These are phyloP conservation scores for Diachasmimorpha longicaudata DNA, from an alignment of 1,140 invertebrate species.

Conservation along the genomic window DNA sequence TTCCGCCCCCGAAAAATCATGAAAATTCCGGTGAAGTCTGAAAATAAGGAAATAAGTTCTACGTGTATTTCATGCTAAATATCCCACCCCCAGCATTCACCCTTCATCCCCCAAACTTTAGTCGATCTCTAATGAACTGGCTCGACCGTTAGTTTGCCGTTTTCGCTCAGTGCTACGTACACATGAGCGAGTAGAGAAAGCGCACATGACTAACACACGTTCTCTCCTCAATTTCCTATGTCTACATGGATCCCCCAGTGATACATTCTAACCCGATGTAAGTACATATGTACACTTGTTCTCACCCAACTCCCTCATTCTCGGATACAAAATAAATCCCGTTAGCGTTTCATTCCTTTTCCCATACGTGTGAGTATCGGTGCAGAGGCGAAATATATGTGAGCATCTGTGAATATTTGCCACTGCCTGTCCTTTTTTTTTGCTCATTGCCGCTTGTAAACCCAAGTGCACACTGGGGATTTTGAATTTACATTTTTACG, in stretches of 20 bases:
- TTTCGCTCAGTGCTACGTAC: not conserved
- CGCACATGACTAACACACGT: not conserved
- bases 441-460: slow-evolving; percentile 10
- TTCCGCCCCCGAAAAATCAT: no score
- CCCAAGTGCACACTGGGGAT: slow-evolving; percentile 8
- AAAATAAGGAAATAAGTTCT: no score
- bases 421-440: slow-evolving; percentile 2
- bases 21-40: no score
- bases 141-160: slow-evolving; percentile 1
- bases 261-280: slow-evolving; percentile 9
- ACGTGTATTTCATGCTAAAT: not conserved
- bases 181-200: not conserved
- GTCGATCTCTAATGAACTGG: slow-evolving; percentile 6
- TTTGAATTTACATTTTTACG: slow-evolving; percentile 31
- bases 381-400: not conserved
- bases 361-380: not conserved
- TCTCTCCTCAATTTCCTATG: slow-evolving; percentile 1
- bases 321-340: slow-evolving; percentile 9
- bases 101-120: not conserved
- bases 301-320: slow-evolving; percentile 8
- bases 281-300: slow-evolving; percentile 10
- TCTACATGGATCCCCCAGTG: not conserved
- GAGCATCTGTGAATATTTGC: slow-evolving; percentile 27
- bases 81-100: not conserved
- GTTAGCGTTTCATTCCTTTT: slow-evolving; percentile 1